Conservation (phyloP, 2,888 invertebrate species). For the Parthenolecanium corni region DNA sequence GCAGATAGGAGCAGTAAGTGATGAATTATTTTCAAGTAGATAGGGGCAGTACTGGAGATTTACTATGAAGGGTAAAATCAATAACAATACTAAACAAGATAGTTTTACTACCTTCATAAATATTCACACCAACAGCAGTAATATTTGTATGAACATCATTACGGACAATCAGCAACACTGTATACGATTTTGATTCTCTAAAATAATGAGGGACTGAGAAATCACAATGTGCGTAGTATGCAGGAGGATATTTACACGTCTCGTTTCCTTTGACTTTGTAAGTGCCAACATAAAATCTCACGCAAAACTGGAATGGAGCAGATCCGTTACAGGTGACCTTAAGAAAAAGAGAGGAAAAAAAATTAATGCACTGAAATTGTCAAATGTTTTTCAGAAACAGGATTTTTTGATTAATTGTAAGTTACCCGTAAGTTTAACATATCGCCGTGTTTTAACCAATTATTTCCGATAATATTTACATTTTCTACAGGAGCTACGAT, state of each 20-base stretch:
- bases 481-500: constrained; percentile 57
- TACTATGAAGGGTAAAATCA: too few species aligned
- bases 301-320: constrained; percentile 59
- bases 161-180: constrained; percentile 62
- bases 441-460: constrained; percentile 74
- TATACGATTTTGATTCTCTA: constrained; percentile 55
- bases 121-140: constrained; percentile 60
- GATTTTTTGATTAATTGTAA: background rate
- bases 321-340: constrained; percentile 57
- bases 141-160: constrained; percentile 62
- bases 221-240: constrained; percentile 40
- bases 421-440: constrained; percentile 53
- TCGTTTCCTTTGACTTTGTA: constrained; percentile 51
- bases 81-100: background rate
- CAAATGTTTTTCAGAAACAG: background rate
- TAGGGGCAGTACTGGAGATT: too few species aligned
- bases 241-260: constrained; percentile 46
- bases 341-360: background rate
- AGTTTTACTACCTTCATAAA: constrained; percentile 61
- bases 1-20: too few species aligned
- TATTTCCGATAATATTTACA: constrained; percentile 58
- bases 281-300: constrained; percentile 49
- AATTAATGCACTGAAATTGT: background rate
- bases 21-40: too few species aligned
- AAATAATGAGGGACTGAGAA: constrained; percentile 59